Base-by-base conservation (phyloP, 2,888 invertebrate species). In the Trachelus iudaicus region DNA sequence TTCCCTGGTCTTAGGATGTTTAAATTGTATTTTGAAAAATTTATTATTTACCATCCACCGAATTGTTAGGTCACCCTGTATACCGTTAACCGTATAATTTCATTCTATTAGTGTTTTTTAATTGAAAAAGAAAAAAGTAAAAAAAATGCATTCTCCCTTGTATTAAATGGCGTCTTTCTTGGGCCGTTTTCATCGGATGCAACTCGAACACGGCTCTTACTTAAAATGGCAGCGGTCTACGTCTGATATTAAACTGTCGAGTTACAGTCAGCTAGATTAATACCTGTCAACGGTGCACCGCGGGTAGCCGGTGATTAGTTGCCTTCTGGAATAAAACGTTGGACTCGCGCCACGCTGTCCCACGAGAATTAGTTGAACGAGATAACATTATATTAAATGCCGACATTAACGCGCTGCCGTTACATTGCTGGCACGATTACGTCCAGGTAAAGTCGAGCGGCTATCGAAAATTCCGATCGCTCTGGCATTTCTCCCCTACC, bases 231-330 rank as follows among this genome's bases (percentile, higher is more conserved):
- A 56, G 56, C 56, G 2, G 9, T 56, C 56, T 56, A 23, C 23
- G 56, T 56, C 56, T 9, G 56, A 56, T 56, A 56, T 56, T 56
- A 56, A 56, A 56, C 56, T 56, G 56, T 56, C 56, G 56, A 56
- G 85, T 81, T 82, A 85, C 85, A 81, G 84, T 85, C 84, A 85
- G 79, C 75, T 81, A 79, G 73, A 79, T 79, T 79, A 79, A 76
- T 73, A 79, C 76, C 69, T 74, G 76, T 73, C 71, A 76, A 76
- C 75, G 75, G 71, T 75, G 75, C 40, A 73, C 68, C 76, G 76
- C 73, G 69, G 73, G 78, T 76, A 73, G 74, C 40, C 73, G 40
- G 40, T 79, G 76, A 79, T 79, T 76, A 76, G 78, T 79, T 76
- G 78, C 78, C 73, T 73, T 69, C 73, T 73, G 75, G 73, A 76